Percentiles rank a stretch among this genome's conserved stretches.
phyloP scores from a whole-genome alignment of 2,797 vertebrate genomes.

The Pangasius macronema region DNA sequence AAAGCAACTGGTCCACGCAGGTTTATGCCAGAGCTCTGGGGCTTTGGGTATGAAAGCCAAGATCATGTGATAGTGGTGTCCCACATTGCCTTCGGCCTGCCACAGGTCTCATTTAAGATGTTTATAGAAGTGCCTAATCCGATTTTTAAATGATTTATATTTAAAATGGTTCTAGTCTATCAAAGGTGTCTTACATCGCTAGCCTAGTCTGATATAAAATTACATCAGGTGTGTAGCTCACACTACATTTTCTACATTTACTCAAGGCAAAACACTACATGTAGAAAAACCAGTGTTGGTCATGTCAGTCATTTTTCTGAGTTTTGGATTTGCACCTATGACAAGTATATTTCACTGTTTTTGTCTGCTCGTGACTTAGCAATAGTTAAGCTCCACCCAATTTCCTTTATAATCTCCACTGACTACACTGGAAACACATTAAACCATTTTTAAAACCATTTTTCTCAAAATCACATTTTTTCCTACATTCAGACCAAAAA shows the following conservation, averaged over 20 bases:
- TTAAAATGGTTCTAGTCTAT: background rate
- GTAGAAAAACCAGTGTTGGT: background rate
- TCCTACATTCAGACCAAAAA: background rate
- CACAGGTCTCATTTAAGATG: conserved; percentile 1
- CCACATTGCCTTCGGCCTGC: conserved; percentile 12
- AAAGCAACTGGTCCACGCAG: conserved; percentile 46
- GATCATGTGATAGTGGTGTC: conserved; percentile 29
- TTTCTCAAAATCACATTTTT: background rate
- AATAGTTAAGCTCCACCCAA: background rate
- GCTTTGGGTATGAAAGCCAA: conserved; percentile 19
- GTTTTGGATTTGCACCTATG: background rate
- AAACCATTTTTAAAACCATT: background rate
- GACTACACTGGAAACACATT: background rate
- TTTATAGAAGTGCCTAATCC: background rate
- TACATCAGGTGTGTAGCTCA: background rate
- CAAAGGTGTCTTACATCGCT: background rate
- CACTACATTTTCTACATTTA: background rate
- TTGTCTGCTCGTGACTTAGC: background rate
- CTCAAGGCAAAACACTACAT: background rate
- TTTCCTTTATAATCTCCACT: background rate
- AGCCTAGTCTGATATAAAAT: background rate
- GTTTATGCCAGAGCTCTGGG: conserved; percentile 33
- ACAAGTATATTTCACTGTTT: background rate
- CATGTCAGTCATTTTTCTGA: background rate
- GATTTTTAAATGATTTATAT: conserved; percentile 1